Evolutionary conservation across 1,140 invertebrate species (phyloP), one percentile per base, ranked within the genome.

Genomic region (Trachymyrmex cornetzi): DNA sequence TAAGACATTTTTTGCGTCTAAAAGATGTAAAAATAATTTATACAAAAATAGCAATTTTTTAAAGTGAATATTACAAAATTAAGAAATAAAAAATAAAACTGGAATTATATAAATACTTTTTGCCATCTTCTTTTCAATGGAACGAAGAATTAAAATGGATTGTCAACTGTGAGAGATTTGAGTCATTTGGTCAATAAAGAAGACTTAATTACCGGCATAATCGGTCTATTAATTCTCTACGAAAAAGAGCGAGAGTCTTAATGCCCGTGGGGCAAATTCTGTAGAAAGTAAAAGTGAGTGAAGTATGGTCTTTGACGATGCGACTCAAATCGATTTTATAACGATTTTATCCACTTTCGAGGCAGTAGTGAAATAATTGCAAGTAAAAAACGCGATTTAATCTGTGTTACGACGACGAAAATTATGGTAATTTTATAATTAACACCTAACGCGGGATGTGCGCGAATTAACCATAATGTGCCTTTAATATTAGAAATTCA

Each of bases 221-320:
- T 69, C 55, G 71, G 38, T 6, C 19, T 38, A 80, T 88, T 80
- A 85, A 79, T 81, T 91, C 74, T 69, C 66, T 57, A 48, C 64
- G 69, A 79, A 88, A 87, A 75, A 91, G 89, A 87, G 64, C 72
- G 89, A 90, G 89, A 92, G 91, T 88, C 84, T 79, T 74, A 71
- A 64, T 22, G 75, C 85, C 89, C 87, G 61, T 69, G 77, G 69
- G 85, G 90, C 81, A 74, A 92, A 94, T 93, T 92, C 93, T 90
- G 61, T 90, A 87, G 91, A 94, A 94, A 94, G 94, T 94, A 94
- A 93, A 94, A 94, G 94, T 92, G 86, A 92, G 74, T 87, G 80
- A 90, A 86, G 84, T 59, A 74, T 80, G 81, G 6, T 85, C 19
- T 87, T 90, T 86, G 84, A 81, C 88, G 87, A 85, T 85, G 82